A percentile compares a stretch with the other conserved stretches of the same genome.
These are phyloP conservation scores for Pyrrhosoma nymphula DNA, from an alignment of 2,888 invertebrate species.

Conservation along the genomic window DNA sequence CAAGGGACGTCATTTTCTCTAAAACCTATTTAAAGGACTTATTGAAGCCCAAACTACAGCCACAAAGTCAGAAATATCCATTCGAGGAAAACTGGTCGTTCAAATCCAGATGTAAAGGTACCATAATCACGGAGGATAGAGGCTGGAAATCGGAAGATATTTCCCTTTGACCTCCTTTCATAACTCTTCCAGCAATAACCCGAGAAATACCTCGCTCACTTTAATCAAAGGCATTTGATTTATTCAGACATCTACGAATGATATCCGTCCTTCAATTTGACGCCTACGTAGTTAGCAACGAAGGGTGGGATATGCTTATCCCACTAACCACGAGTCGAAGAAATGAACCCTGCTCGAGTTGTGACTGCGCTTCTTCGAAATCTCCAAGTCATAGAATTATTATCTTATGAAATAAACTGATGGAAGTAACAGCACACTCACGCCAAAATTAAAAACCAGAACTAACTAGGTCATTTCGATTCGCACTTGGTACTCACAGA, in stretches of 20 bases:
- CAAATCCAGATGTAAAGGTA: background rate
- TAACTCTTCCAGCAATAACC: background rate
- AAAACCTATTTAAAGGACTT: no score
- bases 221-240: slow-evolving; percentile 18
- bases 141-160: background rate
- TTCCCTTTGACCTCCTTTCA: background rate
- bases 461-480: background rate
- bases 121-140: background rate
- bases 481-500: background rate
- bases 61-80: no score
- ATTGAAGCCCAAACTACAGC: no score
- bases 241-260: background rate
- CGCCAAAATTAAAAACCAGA: background rate
- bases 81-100: no score
- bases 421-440: background rate
- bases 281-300: background rate
- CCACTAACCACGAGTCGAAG: no score
- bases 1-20: no score
- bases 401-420: background rate
- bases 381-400: background rate
- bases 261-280: background rate
- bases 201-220: background rate
- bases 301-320: background rate
- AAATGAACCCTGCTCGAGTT: no score
- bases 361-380: background rate